Evolutionary conservation across 2,888 invertebrate genomes (phyloP).

Genomic region (Arctia plantaginis): DNA sequence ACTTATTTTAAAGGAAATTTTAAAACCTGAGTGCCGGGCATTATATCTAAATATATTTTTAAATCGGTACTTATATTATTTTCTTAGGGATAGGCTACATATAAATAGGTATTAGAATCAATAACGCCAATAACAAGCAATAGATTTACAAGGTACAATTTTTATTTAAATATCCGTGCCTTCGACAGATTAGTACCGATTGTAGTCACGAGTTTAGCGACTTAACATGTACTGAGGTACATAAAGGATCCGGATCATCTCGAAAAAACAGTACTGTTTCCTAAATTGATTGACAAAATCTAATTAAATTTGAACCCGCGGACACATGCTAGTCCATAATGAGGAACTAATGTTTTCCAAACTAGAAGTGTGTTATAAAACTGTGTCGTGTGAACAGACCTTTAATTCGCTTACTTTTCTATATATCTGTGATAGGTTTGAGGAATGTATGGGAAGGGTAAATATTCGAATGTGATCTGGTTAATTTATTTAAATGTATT

Average conservation of each 20-base stretch:
- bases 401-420: conserved; percentile 28
- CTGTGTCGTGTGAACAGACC: conserved; percentile 19
- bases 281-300: neutral
- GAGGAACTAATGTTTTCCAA: no score
- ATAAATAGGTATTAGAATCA: no score
- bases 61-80: no score
- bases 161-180: neutral
- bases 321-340: no score
- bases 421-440: conserved; percentile 60
- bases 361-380: neutral
- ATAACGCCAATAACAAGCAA: no score
- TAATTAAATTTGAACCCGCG: neutral
- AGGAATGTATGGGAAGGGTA: conserved; percentile 26
- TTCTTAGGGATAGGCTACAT: no score
- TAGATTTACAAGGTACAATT: neutral
- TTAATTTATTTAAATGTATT: conserved; percentile 27
- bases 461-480: conserved; percentile 16
- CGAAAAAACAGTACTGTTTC: no score
- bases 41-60: neutral
- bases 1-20: neutral
- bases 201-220: neutral
- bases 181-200: no score
- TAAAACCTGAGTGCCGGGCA: no score
- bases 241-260: no score
- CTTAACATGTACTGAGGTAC: neutral